A percentile compares a stretch with the other conserved stretches of the same genome.
Conservation (phyloP, 2,113 vertebrate species). For the Lophura nycthemera region DNA sequence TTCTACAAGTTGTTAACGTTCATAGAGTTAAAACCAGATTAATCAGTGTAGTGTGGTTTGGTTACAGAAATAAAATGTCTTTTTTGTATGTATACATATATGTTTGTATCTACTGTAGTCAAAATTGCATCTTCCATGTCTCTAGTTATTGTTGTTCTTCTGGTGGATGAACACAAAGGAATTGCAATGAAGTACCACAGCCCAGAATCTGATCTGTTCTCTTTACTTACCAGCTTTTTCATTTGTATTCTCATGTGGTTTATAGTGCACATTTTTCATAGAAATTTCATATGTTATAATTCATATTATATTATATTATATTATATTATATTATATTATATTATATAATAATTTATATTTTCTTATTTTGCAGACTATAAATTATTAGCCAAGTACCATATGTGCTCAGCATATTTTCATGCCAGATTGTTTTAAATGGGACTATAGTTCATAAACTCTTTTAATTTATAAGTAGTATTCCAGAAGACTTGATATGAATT, state of each 20-base stretch:
- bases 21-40: neutral
- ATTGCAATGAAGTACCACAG: neutral
- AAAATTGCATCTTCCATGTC: neutral
- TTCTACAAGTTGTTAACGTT: neutral
- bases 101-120: accelerated
- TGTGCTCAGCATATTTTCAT: neutral
- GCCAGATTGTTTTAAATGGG: neutral
- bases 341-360: neutral
- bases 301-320: neutral
- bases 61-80: neutral
- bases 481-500: neutral
- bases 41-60: neutral
- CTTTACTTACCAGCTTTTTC: neutral
- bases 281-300: neutral
- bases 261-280: neutral
- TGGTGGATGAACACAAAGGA: neutral
- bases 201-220: neutral
- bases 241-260: neutral
- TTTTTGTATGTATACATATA: neutral
- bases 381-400: neutral
- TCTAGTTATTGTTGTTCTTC: neutral
- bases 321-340: too few relatives aligned
- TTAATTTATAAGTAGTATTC: neutral
- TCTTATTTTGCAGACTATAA: neutral
- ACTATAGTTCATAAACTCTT: neutral